phyloP scores from a whole-genome alignment of 2,888 invertebrate genomes.

The Onchidella celtica region DNA sequence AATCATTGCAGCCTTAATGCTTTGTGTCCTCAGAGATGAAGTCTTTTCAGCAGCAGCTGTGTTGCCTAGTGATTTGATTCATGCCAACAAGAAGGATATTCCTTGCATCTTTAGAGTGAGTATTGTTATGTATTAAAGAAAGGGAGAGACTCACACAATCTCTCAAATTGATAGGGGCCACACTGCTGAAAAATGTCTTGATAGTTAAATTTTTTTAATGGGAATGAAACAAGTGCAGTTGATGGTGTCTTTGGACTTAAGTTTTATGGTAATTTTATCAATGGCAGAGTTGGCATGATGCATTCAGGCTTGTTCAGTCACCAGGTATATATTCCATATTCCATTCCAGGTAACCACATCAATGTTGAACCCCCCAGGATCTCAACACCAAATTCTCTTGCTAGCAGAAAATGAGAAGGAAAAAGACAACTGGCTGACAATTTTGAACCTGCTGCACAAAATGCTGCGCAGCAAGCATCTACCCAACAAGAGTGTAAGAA shows the following conservation, averaged over 20 bases:
- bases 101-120: slow-evolving; percentile 98
- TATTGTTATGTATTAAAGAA: slow-evolving; percentile 35
- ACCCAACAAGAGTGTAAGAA: slow-evolving; percentile 91
- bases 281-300: too few relatives aligned
- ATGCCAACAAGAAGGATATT: slow-evolving; percentile 97
- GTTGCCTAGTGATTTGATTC: slow-evolving; percentile 97
- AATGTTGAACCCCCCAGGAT: slow-evolving; percentile 92
- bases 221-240: too few relatives aligned
- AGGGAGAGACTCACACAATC: background rate
- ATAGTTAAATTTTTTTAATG: too few relatives aligned
- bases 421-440: slow-evolving; percentile 98
- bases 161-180: too few relatives aligned
- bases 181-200: too few relatives aligned
- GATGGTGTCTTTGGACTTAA: too few relatives aligned
- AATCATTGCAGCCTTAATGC: too few relatives aligned
- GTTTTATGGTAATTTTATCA: too few relatives aligned
- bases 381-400: slow-evolving; percentile 95
- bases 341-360: slow-evolving; percentile 92
- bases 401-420: slow-evolving; percentile 97
- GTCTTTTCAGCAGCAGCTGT: slow-evolving; percentile 97
- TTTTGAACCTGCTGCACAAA: slow-evolving; percentile 95
- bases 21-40: slow-evolving; percentile 86
- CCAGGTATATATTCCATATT: too few relatives aligned
- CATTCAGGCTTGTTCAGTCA: too few relatives aligned
- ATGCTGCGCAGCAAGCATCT: slow-evolving; percentile 96